phyloP scores from a whole-genome alignment of 30 jellyfish, hydroid and myxozoan genomes.

The Aurelia aurita complex sp. Pacific region DNA sequence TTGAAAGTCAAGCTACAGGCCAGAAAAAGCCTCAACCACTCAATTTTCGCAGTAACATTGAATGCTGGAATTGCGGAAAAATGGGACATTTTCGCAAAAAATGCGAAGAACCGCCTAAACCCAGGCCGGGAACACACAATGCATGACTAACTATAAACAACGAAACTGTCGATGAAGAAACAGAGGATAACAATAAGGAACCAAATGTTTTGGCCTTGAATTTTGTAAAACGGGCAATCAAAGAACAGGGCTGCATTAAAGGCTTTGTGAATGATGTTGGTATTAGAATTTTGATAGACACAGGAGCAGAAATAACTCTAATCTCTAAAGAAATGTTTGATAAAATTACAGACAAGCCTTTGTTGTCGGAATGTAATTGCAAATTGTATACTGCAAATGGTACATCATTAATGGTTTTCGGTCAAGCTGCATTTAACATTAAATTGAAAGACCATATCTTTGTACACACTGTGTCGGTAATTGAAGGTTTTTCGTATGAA shows the following conservation, averaged over 20 bases:
- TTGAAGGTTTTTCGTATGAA: conserved; percentile 8
- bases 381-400: not conserved
- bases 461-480: not conserved
- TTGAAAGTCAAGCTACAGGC: too few relatives aligned
- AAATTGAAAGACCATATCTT: conserved; percentile 7
- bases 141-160: too few relatives aligned
- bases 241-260: conserved; percentile 17
- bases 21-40: too few relatives aligned
- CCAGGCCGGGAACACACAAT: not conserved
- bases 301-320: conserved; percentile 20
- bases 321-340: conserved; percentile 17
- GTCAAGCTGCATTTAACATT: conserved; percentile 11
- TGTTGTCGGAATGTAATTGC: not conserved
- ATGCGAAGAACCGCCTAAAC: conserved; percentile 4
- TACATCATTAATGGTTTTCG: not conserved
- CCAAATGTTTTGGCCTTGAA: not conserved
- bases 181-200: not conserved
- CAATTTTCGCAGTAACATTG: too few relatives aligned
- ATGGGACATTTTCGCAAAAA: conserved; percentile 13
- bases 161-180: not conserved
- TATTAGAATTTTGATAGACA: conserved; percentile 12
- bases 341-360: conserved; percentile 15
- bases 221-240: conserved; percentile 5
- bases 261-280: conserved; percentile 10
- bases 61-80: conserved; percentile 6